Conservation (phyloP, 2,888 invertebrate species). For the Drosophila incognita region DNA sequence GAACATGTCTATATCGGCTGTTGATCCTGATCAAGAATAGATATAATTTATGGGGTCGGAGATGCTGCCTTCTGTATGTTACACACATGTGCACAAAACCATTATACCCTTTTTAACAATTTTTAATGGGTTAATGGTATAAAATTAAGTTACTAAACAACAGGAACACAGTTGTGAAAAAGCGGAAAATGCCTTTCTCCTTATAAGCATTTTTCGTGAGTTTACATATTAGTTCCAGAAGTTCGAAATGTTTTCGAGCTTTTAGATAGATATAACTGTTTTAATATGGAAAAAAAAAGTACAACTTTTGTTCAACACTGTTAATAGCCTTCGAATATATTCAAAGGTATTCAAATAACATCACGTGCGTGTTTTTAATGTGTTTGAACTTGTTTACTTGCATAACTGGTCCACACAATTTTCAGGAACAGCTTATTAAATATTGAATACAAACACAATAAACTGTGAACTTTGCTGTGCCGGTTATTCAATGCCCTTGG, state of each 20-base stretch:
- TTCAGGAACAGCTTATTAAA: background rate
- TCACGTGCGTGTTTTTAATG: background rate
- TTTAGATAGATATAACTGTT: background rate
- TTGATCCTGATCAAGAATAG: no score
- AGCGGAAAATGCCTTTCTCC: no score
- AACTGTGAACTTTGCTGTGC: background rate
- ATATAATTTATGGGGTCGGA: no score
- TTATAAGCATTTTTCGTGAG: background rate
- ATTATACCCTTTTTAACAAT: no score
- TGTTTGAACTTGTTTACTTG: background rate
- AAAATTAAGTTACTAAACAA: background rate
- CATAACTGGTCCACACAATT: background rate
- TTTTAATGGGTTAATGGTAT: no score
- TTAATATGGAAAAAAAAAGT: background rate
- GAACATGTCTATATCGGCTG: no score
- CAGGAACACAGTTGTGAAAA: background rate
- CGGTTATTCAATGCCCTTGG: background rate
- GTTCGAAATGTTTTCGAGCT: background rate
- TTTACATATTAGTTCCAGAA: background rate
- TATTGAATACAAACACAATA: background rate
- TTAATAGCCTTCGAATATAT: background rate
- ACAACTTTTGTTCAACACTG: background rate
- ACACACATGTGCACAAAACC: no score
- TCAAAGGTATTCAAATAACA: background rate
- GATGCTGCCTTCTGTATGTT: no score